Percentiles rank a stretch among this genome's conserved stretches.
phyloP scores from a whole-genome alignment of 2,113 vertebrate genomes.

The Seriola quinqueradiata region DNA sequence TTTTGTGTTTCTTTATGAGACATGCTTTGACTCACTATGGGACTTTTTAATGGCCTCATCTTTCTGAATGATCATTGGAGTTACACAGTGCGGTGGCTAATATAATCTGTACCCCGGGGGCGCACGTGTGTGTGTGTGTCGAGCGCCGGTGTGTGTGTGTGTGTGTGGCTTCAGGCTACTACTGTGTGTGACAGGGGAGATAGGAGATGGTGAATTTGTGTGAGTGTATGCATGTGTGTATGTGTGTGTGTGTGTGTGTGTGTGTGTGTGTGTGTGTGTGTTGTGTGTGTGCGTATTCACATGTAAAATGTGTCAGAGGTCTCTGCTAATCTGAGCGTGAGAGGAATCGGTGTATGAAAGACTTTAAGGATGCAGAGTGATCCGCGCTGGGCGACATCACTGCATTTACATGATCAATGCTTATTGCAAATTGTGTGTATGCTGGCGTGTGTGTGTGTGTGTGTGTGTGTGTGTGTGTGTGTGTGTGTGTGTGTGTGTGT shows the following conservation, averaged over 20 bases:
- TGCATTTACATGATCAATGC: slow-evolving; percentile 64
- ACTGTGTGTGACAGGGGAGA: not conserved
- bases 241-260: not conserved
- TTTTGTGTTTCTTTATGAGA: slow-evolving; percentile 63
- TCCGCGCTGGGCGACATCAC: not conserved
- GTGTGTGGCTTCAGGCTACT: slow-evolving; percentile 11
- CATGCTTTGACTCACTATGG: slow-evolving; percentile 37
- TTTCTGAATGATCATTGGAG: slow-evolving; percentile 51
- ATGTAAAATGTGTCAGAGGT: slow-evolving; percentile 24
- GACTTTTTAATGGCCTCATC: slow-evolving; percentile 60
- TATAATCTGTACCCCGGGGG: slow-evolving; percentile 44
- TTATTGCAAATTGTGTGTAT: slow-evolving; percentile 31
- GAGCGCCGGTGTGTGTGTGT: slow-evolving; percentile 1
- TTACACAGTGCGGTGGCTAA: slow-evolving; percentile 51
- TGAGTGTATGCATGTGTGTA: slow-evolving; percentile 9
- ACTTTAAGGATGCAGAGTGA: slow-evolving; percentile 11
- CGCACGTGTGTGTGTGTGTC: slow-evolving; percentile 11
- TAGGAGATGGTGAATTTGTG: not conserved
- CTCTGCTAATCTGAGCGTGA: slow-evolving; percentile 46
- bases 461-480: slow-evolving; percentile 37
- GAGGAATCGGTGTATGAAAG: slow-evolving; percentile 39
- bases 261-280: slow-evolving; percentile 20
- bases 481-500: slow-evolving; percentile 23
- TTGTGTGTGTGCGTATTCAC: slow-evolving; percentile 30
- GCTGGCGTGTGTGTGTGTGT: slow-evolving; percentile 27